phyloP scores from a whole-genome alignment of 1,140 invertebrate species.

The Megathymus violae region DNA sequence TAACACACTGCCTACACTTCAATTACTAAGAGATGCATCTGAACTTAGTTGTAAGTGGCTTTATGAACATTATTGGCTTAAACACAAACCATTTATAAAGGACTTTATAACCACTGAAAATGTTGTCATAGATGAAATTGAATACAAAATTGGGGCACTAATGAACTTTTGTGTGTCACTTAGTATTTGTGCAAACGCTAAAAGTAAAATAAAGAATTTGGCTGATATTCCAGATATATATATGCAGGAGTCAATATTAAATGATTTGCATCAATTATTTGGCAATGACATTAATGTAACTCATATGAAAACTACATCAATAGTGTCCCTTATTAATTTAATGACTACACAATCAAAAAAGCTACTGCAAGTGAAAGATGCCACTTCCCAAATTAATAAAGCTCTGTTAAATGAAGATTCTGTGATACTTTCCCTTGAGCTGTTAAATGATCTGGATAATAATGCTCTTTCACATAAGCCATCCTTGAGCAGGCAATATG shows the following conservation, averaged over 20 bases:
- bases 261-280: slow-evolving; percentile 66
- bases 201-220: slow-evolving; percentile 65
- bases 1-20: slow-evolving; percentile 84
- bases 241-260: slow-evolving; percentile 64
- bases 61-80: slow-evolving; percentile 82
- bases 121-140: slow-evolving; percentile 46
- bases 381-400: slow-evolving; percentile 48
- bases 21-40: slow-evolving; percentile 83
- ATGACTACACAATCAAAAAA: slow-evolving; percentile 55
- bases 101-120: slow-evolving; percentile 47
- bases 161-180: slow-evolving; percentile 69
- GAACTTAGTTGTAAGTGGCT: slow-evolving; percentile 85
- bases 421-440: slow-evolving; percentile 66
- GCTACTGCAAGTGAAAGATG: slow-evolving; percentile 48
- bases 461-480: slow-evolving; percentile 39
- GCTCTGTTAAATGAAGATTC: slow-evolving; percentile 66
- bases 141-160: slow-evolving; percentile 54
- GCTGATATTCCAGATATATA: slow-evolving; percentile 62
- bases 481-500: slow-evolving; percentile 52
- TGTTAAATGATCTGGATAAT: slow-evolving; percentile 54
- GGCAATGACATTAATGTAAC: slow-evolving; percentile 54
- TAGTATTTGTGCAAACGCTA: slow-evolving; percentile 65
- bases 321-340: slow-evolving; percentile 54
- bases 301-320: slow-evolving; percentile 58
- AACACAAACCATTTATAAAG: slow-evolving; percentile 60